phyloP scores from a whole-genome alignment of 2,113 vertebrate species.

The Chionomys nivalis region DNA sequence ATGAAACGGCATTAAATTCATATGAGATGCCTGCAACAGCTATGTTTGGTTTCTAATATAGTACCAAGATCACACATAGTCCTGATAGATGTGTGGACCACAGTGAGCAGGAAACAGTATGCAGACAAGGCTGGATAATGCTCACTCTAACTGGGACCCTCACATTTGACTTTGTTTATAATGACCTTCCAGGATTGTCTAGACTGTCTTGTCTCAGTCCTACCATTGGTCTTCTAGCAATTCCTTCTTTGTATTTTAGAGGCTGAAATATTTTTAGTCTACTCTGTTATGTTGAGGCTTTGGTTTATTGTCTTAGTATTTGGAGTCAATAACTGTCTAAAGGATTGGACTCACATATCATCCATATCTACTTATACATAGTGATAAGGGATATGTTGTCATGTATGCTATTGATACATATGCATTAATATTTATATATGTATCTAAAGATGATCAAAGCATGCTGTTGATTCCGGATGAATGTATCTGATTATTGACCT shows the following conservation, averaged over 20 bases:
- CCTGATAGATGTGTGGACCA: background rate
- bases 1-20: background rate
- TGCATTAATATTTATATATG: background rate
- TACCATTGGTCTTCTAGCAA: background rate
- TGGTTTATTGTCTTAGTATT: background rate
- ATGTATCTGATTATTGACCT: background rate
- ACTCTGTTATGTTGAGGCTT: background rate
- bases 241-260: background rate
- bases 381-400: background rate
- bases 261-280: background rate
- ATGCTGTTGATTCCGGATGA: background rate
- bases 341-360: background rate
- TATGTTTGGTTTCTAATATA: background rate
- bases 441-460: background rate
- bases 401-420: background rate
- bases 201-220: background rate
- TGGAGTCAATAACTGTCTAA: conserved; percentile 19
- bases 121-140: background rate
- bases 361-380: background rate
- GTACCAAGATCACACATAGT: background rate
- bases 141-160: background rate
- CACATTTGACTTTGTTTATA: background rate
- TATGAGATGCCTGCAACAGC: background rate
- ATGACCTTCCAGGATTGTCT: background rate
- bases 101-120: background rate